Base-by-base conservation (phyloP, 1,140 invertebrate species). In the Ceratosolen solmsi region DNA sequence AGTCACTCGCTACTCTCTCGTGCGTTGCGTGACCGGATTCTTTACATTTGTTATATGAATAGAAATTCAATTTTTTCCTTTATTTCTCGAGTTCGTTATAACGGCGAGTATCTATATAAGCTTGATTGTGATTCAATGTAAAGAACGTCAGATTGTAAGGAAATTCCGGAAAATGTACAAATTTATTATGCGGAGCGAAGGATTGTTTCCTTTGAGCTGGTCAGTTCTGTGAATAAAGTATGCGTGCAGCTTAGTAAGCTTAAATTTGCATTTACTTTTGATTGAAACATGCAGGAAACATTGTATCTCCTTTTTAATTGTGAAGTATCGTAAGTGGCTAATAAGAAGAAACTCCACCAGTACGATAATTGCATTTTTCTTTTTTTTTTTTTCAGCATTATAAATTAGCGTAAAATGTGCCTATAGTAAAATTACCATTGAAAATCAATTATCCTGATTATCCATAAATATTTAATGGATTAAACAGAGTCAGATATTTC, bases 111-210 rank as follows among this genome's bases (percentile, higher is more conserved):
- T 49, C 25, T 51, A 15, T 38, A n/a, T 51, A 72, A 27, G 17
- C 20, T 74, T 56, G 0, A 54, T 74, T 56, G 8, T 15, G 30
- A 49, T 56, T 51, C 5, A 33, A 49, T 72, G 41, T 13, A 49
- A 49, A 20, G 70, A 72, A 49, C 41, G 38, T 20, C 15, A 11
- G 17, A 51, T 51, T 46, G 70, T 30, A 51, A 51, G 20, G 27
- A 20, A 74, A 36, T 77, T 63, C 60, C 75, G 75, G 56, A 76
- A 63, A 63, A 30, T 22, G 36, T 63, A 46, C 33, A 27, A 60
- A 20, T 38, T 58, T 27, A 60, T 63, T 76, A 65, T 46, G n/a
- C 58, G 36, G 11, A 65, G n/a, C n/a, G 25, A 25, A 27, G 36
- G 7, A 75, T 46, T 46, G 73, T 60, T 75, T 75, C n/a, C 33